Percentiles rank a stretch among this genome's conserved stretches.
phyloP scores from a whole-genome alignment of 2,888 invertebrate species.

The Pecten maximus region DNA sequence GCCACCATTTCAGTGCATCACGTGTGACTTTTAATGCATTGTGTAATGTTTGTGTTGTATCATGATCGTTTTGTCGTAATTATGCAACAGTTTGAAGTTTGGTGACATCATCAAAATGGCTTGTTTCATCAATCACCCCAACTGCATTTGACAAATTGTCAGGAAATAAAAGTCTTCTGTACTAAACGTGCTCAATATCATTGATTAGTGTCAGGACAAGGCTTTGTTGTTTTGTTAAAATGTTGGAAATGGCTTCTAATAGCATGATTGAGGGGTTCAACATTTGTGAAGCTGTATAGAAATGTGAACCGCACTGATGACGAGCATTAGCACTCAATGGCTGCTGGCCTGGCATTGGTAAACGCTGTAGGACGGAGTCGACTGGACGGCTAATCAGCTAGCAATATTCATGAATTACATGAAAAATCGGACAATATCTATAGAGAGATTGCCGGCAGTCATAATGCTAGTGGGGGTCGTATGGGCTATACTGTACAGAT shows the following conservation, averaged over 20 bases:
- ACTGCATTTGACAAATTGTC: neutral
- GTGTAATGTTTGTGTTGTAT: neutral
- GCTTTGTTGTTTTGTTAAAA: neutral
- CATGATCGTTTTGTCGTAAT: neutral
- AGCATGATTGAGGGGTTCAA: neutral
- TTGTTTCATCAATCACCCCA: neutral
- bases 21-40: neutral
- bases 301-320: neutral
- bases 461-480: neutral
- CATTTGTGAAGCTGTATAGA: neutral
- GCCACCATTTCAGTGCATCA: neutral
- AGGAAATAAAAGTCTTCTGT: neutral
- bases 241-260: neutral
- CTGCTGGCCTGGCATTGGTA: neutral
- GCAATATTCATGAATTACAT: constrained; percentile 30
- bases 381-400: neutral
- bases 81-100: neutral
- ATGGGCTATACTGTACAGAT: neutral
- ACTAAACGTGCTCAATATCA: neutral
- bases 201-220: neutral
- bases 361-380: neutral
- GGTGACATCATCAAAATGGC: neutral
- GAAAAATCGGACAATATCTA: constrained; percentile 15
- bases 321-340: neutral
- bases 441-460: neutral